Base-by-base conservation (phyloP, 2,888 invertebrate genomes). In the Dicycla oo region DNA sequence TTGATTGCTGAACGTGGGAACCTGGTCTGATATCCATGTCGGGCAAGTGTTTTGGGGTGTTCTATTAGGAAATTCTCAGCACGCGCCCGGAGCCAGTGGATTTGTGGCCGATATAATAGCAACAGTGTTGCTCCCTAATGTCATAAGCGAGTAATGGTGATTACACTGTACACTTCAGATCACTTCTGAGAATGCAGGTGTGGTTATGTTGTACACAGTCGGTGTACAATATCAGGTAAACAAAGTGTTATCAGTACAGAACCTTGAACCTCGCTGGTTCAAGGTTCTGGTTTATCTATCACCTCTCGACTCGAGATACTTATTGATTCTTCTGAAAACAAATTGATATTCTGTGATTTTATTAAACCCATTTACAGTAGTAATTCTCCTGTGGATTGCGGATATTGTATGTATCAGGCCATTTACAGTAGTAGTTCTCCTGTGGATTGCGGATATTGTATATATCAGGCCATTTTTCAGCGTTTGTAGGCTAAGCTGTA, bases 181-280 rank as follows among this genome's bases (percentile, higher is more conserved):
- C 13, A 23, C 20, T 18, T 30, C 30, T 62, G 5, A n/a, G 15
- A 15, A n/a, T 20, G 13, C 13, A n/a, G 26, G 18, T 38, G n/a
- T 56, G 45, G 13, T 8, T 43, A 15, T 23, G 5, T 49, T 26
- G 4, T 6, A 18, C n/a, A 20, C 23, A 43, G 20, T 23, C 5
- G 40, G 20, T 43, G 34, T 0, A 8, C 7, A 8, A 10, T 13
- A 54, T 11, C 60, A 49, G n/a, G 61, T 56, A 70, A 51, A 56
- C 43, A 70, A 51, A 30, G n/a, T 40, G 5, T 62, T 75, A 78
- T 75, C 78, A 45, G 51, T 1, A n/a, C 3, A 45, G 3, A 10
- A 57, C 72, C 45, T 30, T 75, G 75, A 78, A 51, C 75, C 57
- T 26, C 13, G 4, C 34, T 15, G 18, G 4, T 51, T n/a, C n/a